Evolutionary conservation across 2,888 invertebrate genomes (phyloP).

Genomic region (Drosophila pegasa): DNA sequence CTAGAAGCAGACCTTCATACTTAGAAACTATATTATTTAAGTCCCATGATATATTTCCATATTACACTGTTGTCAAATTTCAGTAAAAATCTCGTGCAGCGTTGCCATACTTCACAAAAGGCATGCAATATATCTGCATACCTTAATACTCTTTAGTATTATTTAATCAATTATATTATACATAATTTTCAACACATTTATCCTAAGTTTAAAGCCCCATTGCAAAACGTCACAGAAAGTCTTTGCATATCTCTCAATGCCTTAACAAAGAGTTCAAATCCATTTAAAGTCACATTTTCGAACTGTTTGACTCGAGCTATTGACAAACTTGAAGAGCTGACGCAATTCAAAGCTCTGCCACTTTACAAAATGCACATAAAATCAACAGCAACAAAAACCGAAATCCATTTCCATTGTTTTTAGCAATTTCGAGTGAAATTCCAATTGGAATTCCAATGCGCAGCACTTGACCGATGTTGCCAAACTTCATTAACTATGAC

Average conservation of each 20-base stretch:
- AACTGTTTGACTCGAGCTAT: slow-evolving; percentile 2
- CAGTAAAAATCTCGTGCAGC: neutral
- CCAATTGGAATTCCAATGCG: slow-evolving; percentile 11
- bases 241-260: neutral
- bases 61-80: no score
- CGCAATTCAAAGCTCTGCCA: neutral
- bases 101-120: neutral
- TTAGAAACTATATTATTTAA: no score
- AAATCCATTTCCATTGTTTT: slow-evolving; percentile 2
- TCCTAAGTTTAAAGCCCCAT: no score
- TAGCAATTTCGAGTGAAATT: slow-evolving; percentile 9
- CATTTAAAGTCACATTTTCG: neutral
- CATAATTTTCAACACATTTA: neutral
- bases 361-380: slow-evolving; percentile 1
- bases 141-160: neutral
- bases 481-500: slow-evolving; percentile 49
- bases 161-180: neutral
- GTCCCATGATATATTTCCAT: no score
- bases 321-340: neutral
- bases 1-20: no score
- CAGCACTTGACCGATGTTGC: slow-evolving; percentile 27
- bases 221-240: neutral
- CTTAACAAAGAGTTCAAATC: neutral
- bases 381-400: neutral
- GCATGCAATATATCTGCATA: neutral